Percentiles rank a stretch among this genome's conserved stretches.
These are phyloP conservation scores for Orchesella flavescens DNA, from an alignment of 2,888 invertebrate species.

Conservation along the genomic window DNA sequence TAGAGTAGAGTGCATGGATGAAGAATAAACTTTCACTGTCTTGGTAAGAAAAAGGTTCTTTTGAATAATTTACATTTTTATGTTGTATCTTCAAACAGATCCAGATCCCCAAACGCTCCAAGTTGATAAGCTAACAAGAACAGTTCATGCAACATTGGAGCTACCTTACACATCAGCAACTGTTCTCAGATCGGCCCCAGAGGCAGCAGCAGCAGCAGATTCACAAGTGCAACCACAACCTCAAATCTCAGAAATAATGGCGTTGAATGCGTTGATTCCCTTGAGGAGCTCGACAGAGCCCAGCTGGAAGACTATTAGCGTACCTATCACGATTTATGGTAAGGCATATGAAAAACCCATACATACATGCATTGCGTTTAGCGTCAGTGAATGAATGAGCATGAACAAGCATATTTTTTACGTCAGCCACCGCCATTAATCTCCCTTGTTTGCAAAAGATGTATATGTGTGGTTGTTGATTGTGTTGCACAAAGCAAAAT, in stretches of 20 bases:
- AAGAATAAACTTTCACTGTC: too few species aligned
- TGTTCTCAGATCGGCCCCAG: neutral
- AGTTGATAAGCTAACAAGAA: conserved; percentile 35
- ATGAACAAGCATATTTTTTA: too few species aligned
- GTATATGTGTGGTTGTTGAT: too few species aligned
- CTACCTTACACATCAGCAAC: conserved; percentile 49
- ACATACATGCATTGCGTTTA: too few species aligned
- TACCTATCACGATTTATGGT: conserved; percentile 49
- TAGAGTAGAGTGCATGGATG: too few species aligned
- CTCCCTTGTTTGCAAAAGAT: too few species aligned
- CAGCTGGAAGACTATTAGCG: conserved; percentile 63
- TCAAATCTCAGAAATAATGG: conserved; percentile 42
- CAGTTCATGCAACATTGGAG: conserved; percentile 34
- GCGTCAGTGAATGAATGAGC: too few species aligned
- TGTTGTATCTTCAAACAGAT: neutral
- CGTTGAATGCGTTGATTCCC: conserved; percentile 56
- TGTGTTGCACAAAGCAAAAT: too few species aligned
- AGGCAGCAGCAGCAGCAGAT: neutral
- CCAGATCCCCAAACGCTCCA: conserved; percentile 35
- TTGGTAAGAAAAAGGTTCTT: too few species aligned
- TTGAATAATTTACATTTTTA: too few species aligned
- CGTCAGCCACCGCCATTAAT: too few species aligned
- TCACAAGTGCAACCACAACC: conserved; percentile 1
- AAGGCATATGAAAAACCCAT: neutral
- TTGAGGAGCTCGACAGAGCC: conserved; percentile 56